phyloP scores from a whole-genome alignment of 2,888 invertebrate genomes.

The Temnothorax rugatulus region DNA sequence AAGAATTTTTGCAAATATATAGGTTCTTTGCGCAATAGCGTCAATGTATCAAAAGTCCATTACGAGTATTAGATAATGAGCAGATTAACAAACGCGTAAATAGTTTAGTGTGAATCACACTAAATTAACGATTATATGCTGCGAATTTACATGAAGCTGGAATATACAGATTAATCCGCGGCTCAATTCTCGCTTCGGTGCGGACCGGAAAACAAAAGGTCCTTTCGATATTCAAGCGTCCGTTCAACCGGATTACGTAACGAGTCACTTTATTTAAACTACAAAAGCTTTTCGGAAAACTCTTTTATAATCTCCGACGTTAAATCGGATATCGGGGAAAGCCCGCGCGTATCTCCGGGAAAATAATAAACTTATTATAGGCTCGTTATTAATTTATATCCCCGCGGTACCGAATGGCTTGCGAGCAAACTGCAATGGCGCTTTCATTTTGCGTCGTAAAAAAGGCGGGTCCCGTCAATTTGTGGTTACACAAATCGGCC shows the following conservation, averaged over 20 bases:
- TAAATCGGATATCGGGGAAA: constrained; percentile 11
- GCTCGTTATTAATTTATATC: constrained; percentile 33
- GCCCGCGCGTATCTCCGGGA: background rate
- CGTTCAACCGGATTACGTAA: constrained; percentile 16
- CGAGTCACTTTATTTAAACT: constrained; percentile 34
- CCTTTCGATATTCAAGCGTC: background rate
- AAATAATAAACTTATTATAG: constrained; percentile 31
- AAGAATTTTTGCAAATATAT: background rate
- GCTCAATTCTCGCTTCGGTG: constrained; percentile 6
- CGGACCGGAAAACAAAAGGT: background rate
- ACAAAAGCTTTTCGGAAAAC: constrained; percentile 30
- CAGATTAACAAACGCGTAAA: constrained; percentile 8
- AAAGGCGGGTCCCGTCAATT: constrained; percentile 10
- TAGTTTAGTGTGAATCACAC: background rate
- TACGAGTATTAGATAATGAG: background rate
- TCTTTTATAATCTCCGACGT: constrained; percentile 19
- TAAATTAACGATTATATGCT: constrained; percentile 2
- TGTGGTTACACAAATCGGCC: constrained; percentile 29
- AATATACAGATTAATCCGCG: constrained; percentile 15
- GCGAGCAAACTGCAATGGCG: background rate
- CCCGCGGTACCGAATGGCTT: background rate
- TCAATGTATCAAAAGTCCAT: background rate
- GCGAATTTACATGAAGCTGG: constrained; percentile 32
- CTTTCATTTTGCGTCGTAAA: background rate
- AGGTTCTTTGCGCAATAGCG: background rate